A percentile compares a stretch with the other conserved stretches of the same genome.
These are phyloP conservation scores for Cavia porcellus DNA, from an alignment of 2,113 vertebrate species.

Conservation along the genomic window DNA sequence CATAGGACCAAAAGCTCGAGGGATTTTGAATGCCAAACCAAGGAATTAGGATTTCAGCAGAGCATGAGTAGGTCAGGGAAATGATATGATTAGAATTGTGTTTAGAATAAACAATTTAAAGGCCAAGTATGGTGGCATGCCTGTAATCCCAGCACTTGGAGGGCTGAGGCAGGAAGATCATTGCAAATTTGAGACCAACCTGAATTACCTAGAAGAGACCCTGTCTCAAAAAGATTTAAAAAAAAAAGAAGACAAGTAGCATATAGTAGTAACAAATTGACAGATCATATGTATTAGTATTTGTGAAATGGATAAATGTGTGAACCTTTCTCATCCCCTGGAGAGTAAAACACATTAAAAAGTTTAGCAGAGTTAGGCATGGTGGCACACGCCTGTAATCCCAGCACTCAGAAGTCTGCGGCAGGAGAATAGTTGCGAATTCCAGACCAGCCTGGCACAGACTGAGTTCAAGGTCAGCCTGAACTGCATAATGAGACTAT, in stretches of 20 bases:
- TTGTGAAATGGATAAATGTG: slow-evolving; percentile 25
- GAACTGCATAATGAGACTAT: too few relatives aligned
- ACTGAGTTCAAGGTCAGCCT: too few relatives aligned
- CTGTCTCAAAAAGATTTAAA: too few relatives aligned
- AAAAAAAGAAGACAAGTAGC: slow-evolving; percentile 12
- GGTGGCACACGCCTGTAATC: too few relatives aligned
- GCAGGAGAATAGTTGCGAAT: too few relatives aligned
- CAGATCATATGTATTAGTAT: slow-evolving; percentile 32
- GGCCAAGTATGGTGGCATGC: background rate
- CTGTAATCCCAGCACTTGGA: too few relatives aligned
- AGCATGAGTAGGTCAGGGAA: slow-evolving; percentile 14
- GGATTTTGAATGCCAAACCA: background rate
- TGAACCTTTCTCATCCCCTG: slow-evolving; percentile 5
- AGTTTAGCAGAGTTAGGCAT: background rate
- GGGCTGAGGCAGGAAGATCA: too few relatives aligned
- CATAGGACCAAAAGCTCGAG: background rate
- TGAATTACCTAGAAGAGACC: too few relatives aligned
- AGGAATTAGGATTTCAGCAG: background rate
- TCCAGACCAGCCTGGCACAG: too few relatives aligned
- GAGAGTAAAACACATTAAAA: background rate
- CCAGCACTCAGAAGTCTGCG: too few relatives aligned
- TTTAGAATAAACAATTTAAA: slow-evolving; percentile 38
- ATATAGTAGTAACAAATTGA: slow-evolving; percentile 4
- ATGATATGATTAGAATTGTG: slow-evolving; percentile 23
- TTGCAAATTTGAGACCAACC: too few relatives aligned